Base-by-base conservation (phyloP, 1,140 invertebrate species). In the Dendroctonus valens region DNA sequence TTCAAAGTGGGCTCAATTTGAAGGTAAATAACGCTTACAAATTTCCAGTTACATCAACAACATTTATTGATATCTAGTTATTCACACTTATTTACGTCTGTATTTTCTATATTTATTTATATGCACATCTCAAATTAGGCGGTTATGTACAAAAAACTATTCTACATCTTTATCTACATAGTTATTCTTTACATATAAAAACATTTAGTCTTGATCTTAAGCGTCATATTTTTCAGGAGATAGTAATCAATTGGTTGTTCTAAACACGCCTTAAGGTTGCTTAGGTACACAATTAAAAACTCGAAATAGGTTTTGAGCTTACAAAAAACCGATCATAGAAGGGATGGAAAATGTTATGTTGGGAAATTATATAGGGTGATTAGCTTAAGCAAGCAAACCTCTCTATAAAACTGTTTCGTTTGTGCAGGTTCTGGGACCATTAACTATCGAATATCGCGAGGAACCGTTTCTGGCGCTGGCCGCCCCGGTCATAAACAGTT, bases 321-420 rank as follows among this genome's bases (percentile, higher is more conserved):
- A 52, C 15, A 52, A 52, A 52, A 52, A 52, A 52, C 12, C n/a
- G 9, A 52, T n/a, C 6, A 15, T 7, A 52, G 26, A 15, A 15
- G 37, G n/a, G 37, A 26, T 26, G 50, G 14, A 5, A 52, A 12
- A 26, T 14, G 6, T 52, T 37, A 9, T n/a, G n/a, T 15, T 26
- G n/a, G n/a, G n/a, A 52, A 9, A 12, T 52, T 26, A 52, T 9
- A 15, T 15, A 52, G 9, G 5, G 26, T 26, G 26, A 2, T 26
- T 26, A 26, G 9, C 9, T 0, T 52, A 52, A 12, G 5, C 26
- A 15, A 52, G 37, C 9, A 12, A 46, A 46, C 42, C 8, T 52
- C 50, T 52, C 9, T 89, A 91, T 64, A 92, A 85, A 69, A 91
- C 87, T 65, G 89, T 91, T 82, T 92, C 90, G 74, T 91, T 91